Base-by-base conservation (phyloP, 2,113 vertebrate genomes). In the Agapornis roseicollis region DNA sequence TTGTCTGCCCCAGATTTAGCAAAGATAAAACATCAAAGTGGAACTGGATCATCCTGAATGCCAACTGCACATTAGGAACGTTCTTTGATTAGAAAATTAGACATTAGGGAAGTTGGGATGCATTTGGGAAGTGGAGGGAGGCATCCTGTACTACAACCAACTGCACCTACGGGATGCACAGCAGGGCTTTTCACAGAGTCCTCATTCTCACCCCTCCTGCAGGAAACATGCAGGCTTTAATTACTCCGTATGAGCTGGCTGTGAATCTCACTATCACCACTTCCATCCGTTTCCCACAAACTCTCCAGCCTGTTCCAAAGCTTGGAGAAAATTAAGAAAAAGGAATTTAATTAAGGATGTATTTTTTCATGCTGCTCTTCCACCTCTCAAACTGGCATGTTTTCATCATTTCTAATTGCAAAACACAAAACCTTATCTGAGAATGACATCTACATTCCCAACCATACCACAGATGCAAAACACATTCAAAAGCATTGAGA, bases 251-350 rank as follows among this genome's bases (percentile, higher is more conserved):
- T 42, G 63, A 82, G 74, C 49, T 82, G 81, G 66, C 63, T 96
- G 58, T 78, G 76, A 83, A 83, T 71, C 64, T 80, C 55, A 64
- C 4, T 86, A 91, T 96, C 93, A 83, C 47, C 39, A 7, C 24
- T 53, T 63, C 64, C 74, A 96, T 88, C 93, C 60, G 58, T 83
- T 92, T 93, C 85, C 79, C 68, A 82, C 71, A 85, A 80, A 71
- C 69, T 66, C 33, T 33, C 24, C 29, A 80, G n/a, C 42, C 71
- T 64, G 10, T 47, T 86, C 12, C 50, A 90, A 50, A 80, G 64
- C 47, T 68, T 44, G 47, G 41, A n/a, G 8, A 3, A 31, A 23
- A 65, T 76, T 72, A 85, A 74, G 10, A 42, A 28, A 69, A 19
- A 58, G 6, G 60, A 73, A 87, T 82, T 49, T 88, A 87, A 91